Base-by-base conservation (phyloP, 2,888 invertebrate species). In the Clitarchus hookeri region DNA sequence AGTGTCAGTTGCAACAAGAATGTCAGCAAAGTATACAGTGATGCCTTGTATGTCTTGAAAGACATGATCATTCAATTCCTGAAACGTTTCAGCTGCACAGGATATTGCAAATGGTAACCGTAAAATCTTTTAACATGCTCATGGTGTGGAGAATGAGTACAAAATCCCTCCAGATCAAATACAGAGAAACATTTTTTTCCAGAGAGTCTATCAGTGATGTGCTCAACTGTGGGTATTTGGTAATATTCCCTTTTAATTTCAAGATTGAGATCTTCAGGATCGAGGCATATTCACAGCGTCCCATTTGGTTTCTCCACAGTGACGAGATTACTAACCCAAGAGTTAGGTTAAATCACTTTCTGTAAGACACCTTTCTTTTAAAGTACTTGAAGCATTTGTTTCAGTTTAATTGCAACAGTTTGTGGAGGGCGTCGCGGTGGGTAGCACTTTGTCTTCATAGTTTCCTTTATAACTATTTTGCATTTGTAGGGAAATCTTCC, bases 401-500 rank as follows among this genome's bases (percentile, higher is more conserved):
- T 80, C 26, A 54, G 84, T 25, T 23, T 80, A 0, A n/a, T 19
- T 11, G 27, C 27, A 12, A 80, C 0, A 80, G 80, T 80, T 26
- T 8, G 80, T 80, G 80, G 36, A 16, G 44, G n/a, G n/a, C n/a
- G n/a, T n/a, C n/a, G n/a, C n/a, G n/a, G n/a, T n/a, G n/a, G 26
- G 23, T 23, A 36, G 6, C 9, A 13, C 25, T 80, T 27, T 16
- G 26, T 25, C 80, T 0, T 6, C 16, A 44, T 12, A 84, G 11
- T 54, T 9, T 19, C 48, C 3, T 19, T 19, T 23, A 44, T 25
- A 44, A 9, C 44, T 11, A 84, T 84, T 48, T 84, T 84, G 16
- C 48, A 84, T 12, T 84, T 48, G 16, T 53, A 44, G 48, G 48
- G 84, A 44, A 84, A 54, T 84, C 44, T 84, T 84, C 84, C 84